phyloP scores from a whole-genome alignment of 2,113 vertebrate genomes.

The Fukomys damarensis region DNA sequence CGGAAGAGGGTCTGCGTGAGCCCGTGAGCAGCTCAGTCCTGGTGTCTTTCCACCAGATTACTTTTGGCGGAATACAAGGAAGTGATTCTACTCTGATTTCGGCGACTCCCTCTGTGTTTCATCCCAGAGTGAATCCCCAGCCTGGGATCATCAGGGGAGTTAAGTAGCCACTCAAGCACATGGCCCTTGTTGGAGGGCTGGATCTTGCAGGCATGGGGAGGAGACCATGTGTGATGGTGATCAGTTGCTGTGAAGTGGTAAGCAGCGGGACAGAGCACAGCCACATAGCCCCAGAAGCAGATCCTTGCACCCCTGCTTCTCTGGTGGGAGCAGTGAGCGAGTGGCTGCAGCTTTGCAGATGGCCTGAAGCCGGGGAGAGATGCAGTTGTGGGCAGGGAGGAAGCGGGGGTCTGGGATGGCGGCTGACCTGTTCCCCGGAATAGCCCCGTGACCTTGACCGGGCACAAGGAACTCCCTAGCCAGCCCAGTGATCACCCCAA shows the following conservation, averaged over 20 bases:
- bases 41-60: neutral
- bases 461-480: neutral
- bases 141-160: neutral
- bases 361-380: neutral
- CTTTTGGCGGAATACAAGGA: neutral
- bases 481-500: neutral
- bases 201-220: neutral
- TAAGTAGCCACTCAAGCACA: fast-evolving
- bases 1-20: fast-evolving
- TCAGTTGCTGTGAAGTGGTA: fast-evolving
- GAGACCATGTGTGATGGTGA: neutral
- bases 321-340: neutral
- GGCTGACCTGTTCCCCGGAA: neutral
- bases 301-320: neutral
- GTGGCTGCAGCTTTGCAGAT: neutral
- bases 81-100: fast-evolving
- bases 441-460: neutral
- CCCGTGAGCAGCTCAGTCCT: neutral
- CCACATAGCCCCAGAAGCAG: neutral
- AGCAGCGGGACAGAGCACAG: neutral
- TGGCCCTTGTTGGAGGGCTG: neutral
- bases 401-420: fast-evolving
- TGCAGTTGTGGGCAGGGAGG: fast-evolving
- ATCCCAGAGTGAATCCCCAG: fast-evolving
- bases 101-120: too few relatives aligned